These are phyloP conservation scores for Hirtodrosophila cameraria DNA, from an alignment of 2,888 invertebrate genomes.

Conservation along the genomic window DNA sequence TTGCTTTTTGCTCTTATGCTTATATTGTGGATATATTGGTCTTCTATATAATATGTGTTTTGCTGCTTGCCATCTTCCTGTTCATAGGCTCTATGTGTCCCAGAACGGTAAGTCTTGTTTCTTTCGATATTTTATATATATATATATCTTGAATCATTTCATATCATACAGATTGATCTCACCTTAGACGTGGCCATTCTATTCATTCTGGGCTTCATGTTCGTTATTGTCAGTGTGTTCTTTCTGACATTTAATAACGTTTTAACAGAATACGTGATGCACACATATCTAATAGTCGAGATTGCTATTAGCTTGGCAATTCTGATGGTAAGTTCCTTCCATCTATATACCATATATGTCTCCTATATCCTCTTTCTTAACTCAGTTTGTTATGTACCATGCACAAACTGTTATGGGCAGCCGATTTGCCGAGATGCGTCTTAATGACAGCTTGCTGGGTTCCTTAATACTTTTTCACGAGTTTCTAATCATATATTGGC, in stretches of 20 bases:
- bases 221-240: conserved; percentile 35
- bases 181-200: conserved; percentile 60
- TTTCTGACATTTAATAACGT: conserved; percentile 23
- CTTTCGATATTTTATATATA: not conserved
- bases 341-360: too few species aligned
- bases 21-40: conserved; percentile 34
- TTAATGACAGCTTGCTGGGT: conserved; percentile 45
- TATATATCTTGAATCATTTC: not conserved
- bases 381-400: conserved; percentile 65
- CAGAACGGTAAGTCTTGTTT: conserved; percentile 13
- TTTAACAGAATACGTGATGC: conserved; percentile 2
- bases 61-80: conserved; percentile 24
- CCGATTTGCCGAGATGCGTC: conserved; percentile 62
- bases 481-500: conserved; percentile 62
- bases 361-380: rapidly evolving
- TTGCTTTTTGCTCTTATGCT: conserved; percentile 11
- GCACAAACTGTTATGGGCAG: conserved; percentile 55
- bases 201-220: conserved; percentile 53
- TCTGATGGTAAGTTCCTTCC: conserved; percentile 37
- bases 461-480: conserved; percentile 65
- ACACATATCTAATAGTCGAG: conserved; percentile 29
- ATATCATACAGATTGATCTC: conserved; percentile 42
- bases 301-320: conserved; percentile 24
- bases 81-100: conserved; percentile 42
- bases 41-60: conserved; percentile 24